These are phyloP conservation scores for Bostrychus sinensis DNA, from an alignment of 2,113 vertebrate genomes.

Conservation along the genomic window DNA sequence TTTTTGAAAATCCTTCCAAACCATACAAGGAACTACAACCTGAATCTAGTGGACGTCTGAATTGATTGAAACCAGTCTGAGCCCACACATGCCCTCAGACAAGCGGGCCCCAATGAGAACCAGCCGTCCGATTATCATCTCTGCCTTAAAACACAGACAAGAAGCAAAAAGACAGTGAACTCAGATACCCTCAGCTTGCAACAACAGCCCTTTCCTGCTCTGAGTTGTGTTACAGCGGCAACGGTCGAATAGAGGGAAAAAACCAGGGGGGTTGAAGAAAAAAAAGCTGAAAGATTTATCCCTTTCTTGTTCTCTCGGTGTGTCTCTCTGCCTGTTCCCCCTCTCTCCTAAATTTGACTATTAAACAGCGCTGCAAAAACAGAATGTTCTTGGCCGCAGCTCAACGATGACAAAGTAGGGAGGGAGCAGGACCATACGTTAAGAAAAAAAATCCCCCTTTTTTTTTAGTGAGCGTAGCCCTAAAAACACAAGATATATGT, in stretches of 20 bases:
- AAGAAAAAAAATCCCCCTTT: constrained; percentile 38
- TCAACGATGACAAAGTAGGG: constrained; percentile 80
- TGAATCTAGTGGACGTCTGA: constrained; percentile 21
- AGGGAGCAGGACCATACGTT: constrained; percentile 74
- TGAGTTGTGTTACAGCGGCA: constrained; percentile 47
- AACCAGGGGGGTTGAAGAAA: constrained; percentile 19
- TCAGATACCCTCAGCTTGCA: constrained; percentile 67
- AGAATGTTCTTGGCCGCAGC: constrained; percentile 81
- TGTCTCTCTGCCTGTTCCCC: constrained; percentile 58
- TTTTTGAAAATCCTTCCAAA: constrained; percentile 2
- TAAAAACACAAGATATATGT: constrained; percentile 27
- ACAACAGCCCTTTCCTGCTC: constrained; percentile 64
- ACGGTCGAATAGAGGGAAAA: neutral
- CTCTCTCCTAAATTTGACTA: constrained; percentile 74
- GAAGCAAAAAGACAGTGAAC: constrained; percentile 63
- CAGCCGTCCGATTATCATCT: constrained; percentile 52
- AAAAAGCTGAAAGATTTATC: constrained; percentile 72
- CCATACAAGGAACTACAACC: constrained; percentile 6
- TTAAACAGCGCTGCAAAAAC: constrained; percentile 77
- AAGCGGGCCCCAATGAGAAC: constrained; percentile 38
- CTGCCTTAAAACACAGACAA: constrained; percentile 46
- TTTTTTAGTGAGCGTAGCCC: constrained; percentile 38
- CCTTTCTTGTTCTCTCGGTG: constrained; percentile 55
- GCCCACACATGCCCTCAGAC: constrained; percentile 29
- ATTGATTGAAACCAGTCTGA: constrained; percentile 44